Base-by-base conservation (phyloP, 2,797 vertebrate species). In the Acropternis orthonyx region DNA sequence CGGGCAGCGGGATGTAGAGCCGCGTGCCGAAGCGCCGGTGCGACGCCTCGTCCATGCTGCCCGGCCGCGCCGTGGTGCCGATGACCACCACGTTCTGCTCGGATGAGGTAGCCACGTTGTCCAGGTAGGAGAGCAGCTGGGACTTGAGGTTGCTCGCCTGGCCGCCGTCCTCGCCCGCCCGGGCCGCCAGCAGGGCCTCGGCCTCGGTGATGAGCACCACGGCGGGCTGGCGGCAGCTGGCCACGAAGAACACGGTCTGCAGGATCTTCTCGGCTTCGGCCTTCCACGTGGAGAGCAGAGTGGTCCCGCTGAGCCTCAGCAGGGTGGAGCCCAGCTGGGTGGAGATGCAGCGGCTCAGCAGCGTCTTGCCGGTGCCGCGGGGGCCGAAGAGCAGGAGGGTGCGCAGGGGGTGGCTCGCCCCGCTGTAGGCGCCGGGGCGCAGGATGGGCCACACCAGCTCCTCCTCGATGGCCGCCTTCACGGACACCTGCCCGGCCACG, bases 371-470 rank as follows among this genome's bases (percentile, higher is more conserved):
- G 0, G 98, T 98, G 27, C 99, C 99, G 0, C 95, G 98, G 26
- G 99, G 99, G 10, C 99, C 99, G 41, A 99, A 99, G 9, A 99
- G 97, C 92, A 99, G 98, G 90, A 99, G 95, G 91, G 98, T 98
- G 75, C 98, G 98, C 39, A 98, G 99, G 0, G 98, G 98, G 19
- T 97, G 98, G 79, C 97, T 61, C 2, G 96, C 71, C 22, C 98
- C 94, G 0, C 93, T 77, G 89, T 94, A 98, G 26, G 97, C 97
- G 34, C 98, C 98, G 6, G 99, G 98, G 87, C 99, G 98, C 84
- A 99, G 97, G 93, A 98, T 97, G 14, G 99, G 99, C 99, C 99
- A 99, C 95, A 99, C 96, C 85, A 99, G 96, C 97, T 99, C 98
- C 96, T 99, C 99, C 96, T 99, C 99, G 34, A 99, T 97, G 66